Evolutionary conservation across 2,113 vertebrate species (phyloP).

Genomic region (Arvicanthis niloticus): DNA sequence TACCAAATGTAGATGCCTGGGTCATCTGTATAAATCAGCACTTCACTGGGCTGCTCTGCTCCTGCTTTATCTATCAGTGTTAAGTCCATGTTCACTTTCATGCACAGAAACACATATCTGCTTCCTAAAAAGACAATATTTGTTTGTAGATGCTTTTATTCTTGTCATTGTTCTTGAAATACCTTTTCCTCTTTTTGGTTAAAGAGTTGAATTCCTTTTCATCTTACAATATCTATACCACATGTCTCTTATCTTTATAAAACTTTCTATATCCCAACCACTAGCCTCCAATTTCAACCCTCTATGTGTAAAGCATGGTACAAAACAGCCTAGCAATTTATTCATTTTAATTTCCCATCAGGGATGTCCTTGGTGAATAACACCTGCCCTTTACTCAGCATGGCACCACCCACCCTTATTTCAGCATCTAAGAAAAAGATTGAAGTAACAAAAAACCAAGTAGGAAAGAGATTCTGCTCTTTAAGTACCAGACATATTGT

Average conservation of each 20-base stretch:
- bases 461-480: not conserved
- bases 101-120: not conserved
- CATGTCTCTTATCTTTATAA: not conserved
- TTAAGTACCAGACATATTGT: not conserved
- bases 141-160: not conserved
- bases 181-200: not conserved
- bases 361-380: not conserved
- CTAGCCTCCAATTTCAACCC: not conserved
- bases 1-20: not conserved
- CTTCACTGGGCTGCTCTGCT: not conserved
- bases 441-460: not conserved
- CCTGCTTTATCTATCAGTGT: not conserved
- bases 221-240: not conserved
- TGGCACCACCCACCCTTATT: not conserved
- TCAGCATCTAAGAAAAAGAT: not conserved
- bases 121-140: not conserved
- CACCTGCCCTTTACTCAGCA: not conserved
- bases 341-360: not conserved
- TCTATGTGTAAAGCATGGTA: not conserved
- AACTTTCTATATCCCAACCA: not conserved
- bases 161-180: not conserved
- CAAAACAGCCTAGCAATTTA: not conserved
- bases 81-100: not conserved
- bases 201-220: not conserved
- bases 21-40: not conserved